phyloP scores from a whole-genome alignment of 1,140 invertebrate species.

The Neodiprion lecontei region DNA sequence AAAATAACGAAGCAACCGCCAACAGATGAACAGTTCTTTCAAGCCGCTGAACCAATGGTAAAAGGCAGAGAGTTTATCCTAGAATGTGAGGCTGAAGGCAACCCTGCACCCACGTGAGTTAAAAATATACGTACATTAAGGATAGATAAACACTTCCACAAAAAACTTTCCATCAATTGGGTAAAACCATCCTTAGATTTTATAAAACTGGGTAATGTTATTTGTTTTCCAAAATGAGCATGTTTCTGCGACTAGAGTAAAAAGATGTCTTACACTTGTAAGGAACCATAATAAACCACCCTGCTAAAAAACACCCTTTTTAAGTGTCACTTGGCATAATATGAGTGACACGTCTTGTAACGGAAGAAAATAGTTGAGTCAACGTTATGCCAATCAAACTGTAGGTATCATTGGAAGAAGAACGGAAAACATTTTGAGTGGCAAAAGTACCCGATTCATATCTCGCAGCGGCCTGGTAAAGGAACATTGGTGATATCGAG shows the following conservation, averaged over 20 bases:
- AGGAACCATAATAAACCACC: too few relatives aligned
- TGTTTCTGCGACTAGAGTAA: too few relatives aligned
- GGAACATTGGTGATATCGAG: conserved; percentile 90
- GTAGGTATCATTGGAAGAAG: conserved; percentile 94
- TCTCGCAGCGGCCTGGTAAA: conserved; percentile 88
- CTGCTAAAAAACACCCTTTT: conserved; percentile 31
- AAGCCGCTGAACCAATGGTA: conserved; percentile 80
- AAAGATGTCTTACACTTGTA: too few relatives aligned
- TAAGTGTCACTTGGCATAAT: background rate
- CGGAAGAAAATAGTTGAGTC: too few relatives aligned
- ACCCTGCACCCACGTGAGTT: conserved; percentile 85
- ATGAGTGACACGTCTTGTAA: background rate
- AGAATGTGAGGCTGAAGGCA: conserved; percentile 92
- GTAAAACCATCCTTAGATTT: too few relatives aligned
- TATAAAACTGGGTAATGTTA: too few relatives aligned
- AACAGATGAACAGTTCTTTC: conserved; percentile 88
- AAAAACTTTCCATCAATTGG: too few relatives aligned
- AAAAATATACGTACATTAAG: background rate
- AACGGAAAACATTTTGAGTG: conserved; percentile 93
- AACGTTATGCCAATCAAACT: conserved; percentile 21
- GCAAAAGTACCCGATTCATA: conserved; percentile 90
- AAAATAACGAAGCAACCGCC: conserved; percentile 90
- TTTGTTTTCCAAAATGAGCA: too few relatives aligned
- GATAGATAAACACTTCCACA: background rate
- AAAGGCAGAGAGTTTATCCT: conserved; percentile 94